Base-by-base conservation (phyloP, 2,888 invertebrate species). In the Andrena trimmerana region DNA sequence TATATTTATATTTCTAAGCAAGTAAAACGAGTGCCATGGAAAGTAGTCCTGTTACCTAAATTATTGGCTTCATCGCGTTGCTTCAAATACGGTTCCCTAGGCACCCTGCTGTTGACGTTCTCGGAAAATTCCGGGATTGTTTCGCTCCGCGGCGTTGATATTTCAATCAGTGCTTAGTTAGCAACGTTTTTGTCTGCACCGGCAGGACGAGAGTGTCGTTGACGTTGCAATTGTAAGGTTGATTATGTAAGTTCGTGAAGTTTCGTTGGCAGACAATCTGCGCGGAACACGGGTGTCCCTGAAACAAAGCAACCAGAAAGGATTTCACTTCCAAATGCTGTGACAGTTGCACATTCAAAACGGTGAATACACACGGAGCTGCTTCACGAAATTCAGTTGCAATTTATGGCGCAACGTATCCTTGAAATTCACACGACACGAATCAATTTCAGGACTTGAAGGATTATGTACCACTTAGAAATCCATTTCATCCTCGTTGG, bases 151-250 rank as follows among this genome's bases (percentile, higher is more conserved):
- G 13, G n/a, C 3, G 33, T 10, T 59, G 20, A 27, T 60, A 8
- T 68, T 52, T 54, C 52, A 67, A 62, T 76, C 57, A 54, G 31
- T 50, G 29, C 20, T 10, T 48, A 59, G 27, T 7, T 54, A 24
- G 31, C 27, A 52, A 33, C 6, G 36, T 54, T 76, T 70, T 71
- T 63, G 54, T 76, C 42, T 29, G 13, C 62, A 5, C n/a, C 52
- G 2, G 62, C 29, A 42, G 62, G 33, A 60, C 24, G 27, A 13
- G 60, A 31, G 52, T 80, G 80, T 36, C 36, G 62, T 71, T 60
- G 80, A 71, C 80, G 27, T 78, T 72, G 57, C 31, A 52, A 81
- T 72, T 78, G 65, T 52, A 16, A 52, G 27, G 27, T 52, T 66
- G 63, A 68, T 81, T 78, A 73, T 52, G 72, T 73, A 73, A 81